These are phyloP conservation scores for Plecturocebus donacophilus DNA, from an alignment of 2,113 vertebrate species.

Conservation along the genomic window DNA sequence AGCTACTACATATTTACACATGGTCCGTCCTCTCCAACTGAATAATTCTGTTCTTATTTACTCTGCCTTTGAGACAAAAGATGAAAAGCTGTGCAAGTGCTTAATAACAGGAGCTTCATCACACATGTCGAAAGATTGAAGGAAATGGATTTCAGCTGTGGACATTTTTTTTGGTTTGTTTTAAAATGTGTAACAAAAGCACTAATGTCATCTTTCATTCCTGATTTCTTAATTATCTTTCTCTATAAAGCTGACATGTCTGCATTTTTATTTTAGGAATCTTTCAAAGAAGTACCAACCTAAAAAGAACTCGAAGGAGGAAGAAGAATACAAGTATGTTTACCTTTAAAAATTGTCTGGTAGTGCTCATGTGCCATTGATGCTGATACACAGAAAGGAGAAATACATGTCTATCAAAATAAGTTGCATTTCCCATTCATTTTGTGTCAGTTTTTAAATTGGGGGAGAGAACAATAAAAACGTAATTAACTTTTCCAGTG, in stretches of 20 bases:
- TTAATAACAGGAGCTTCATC: not conserved
- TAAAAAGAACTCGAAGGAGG: slow-evolving; percentile 97
- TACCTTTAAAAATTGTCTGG: not conserved
- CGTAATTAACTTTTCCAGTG: not conserved
- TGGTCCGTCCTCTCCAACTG: not conserved
- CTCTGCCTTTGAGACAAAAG: not conserved
- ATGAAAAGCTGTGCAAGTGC: rapidly evolving
- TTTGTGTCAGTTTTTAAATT: not conserved
- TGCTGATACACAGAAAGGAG: no score
- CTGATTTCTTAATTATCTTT: not conserved
- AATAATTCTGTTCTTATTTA: not conserved
- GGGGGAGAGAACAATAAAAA: not conserved
- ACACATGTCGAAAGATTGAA: not conserved
- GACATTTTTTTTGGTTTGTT: not conserved
- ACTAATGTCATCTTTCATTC: not conserved
- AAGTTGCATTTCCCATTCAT: not conserved
- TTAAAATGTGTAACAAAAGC: not conserved
- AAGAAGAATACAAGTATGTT: slow-evolving; percentile 95
- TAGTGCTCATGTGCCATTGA: rapidly evolving
- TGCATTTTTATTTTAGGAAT: slow-evolving; percentile 88
- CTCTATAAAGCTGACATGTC: not conserved
- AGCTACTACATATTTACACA: rapidly evolving
- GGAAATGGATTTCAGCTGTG: not conserved
- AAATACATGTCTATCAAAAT: no score
- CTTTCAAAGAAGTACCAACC: slow-evolving; percentile 99